Percentiles rank a stretch among this genome's conserved stretches.
Evolutionary conservation across 2,797 vertebrate species (phyloP).

Genomic region (Emydoidea blandingii): DNA sequence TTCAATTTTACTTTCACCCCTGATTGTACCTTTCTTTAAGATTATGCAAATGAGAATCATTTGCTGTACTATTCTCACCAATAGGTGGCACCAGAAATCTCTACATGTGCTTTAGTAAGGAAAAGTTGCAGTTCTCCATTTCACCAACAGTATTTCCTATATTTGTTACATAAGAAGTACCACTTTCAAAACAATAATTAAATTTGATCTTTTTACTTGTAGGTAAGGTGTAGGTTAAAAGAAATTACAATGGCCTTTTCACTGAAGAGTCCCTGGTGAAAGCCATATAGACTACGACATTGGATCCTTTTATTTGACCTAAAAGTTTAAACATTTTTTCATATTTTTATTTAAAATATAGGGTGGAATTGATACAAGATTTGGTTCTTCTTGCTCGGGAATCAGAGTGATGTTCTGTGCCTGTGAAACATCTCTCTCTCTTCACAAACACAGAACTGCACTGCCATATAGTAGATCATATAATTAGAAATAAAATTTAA

Average conservation of each 20-base stretch:
- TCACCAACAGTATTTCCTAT: not conserved
- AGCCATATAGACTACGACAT: not conserved
- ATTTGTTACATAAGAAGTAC: not conserved
- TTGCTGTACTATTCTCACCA: constrained; percentile 49
- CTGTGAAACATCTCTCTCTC: constrained; percentile 1
- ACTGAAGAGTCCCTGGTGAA: not conserved
- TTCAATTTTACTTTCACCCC: too few species aligned
- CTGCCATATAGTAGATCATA: accelerated
- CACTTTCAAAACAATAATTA: not conserved
- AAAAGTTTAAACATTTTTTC: not conserved
- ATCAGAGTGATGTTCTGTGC: not conserved
- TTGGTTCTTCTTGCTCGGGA: not conserved
- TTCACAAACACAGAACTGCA: not conserved
- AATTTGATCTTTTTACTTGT: not conserved
- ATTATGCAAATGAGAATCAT: not conserved
- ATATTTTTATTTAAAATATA: not conserved
- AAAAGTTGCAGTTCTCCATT: constrained; percentile 19
- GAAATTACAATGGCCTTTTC: not conserved
- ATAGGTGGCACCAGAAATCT: constrained; percentile 74
- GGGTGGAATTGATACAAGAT: not conserved
- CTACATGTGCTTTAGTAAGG: constrained; percentile 10
- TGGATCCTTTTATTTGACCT: not conserved
- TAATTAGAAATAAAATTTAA: constrained; percentile 16
- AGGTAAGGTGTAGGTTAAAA: not conserved
- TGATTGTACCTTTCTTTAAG: not conserved